Evolutionary conservation across 2,113 vertebrate genomes (phyloP).

Genomic region (Prochilodus magdalenae): DNA sequence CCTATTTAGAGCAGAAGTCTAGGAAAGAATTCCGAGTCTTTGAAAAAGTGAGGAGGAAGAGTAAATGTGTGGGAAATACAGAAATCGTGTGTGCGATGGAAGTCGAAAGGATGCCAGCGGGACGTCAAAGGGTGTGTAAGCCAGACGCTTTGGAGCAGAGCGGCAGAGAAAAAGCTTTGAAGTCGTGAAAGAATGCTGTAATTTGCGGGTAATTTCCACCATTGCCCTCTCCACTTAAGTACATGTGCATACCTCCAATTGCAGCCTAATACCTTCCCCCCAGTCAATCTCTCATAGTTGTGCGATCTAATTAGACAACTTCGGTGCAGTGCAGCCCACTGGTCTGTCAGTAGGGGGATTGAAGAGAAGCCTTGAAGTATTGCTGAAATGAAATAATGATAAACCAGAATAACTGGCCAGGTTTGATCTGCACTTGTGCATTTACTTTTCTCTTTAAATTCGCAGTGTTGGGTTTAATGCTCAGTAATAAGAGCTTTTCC

Average conservation of each 20-base stretch:
- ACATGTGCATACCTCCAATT: constrained; percentile 43
- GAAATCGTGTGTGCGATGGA: constrained; percentile 19
- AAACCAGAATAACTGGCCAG: constrained; percentile 6
- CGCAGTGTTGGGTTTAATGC: not conserved
- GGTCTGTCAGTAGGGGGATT: not conserved
- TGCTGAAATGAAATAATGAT: constrained; percentile 26
- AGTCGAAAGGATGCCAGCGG: not conserved
- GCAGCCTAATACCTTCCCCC: constrained; percentile 22
- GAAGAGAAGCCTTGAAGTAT: not conserved
- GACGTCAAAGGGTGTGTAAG: constrained; percentile 12
- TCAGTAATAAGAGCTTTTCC: not conserved
- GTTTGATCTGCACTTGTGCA: constrained; percentile 4
- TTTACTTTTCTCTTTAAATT: constrained; percentile 27
- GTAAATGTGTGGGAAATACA: constrained; percentile 9
- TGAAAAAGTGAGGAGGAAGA: not conserved
- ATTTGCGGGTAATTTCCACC: constrained; percentile 37
- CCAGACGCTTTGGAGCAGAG: not conserved
- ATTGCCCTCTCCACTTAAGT: constrained; percentile 45
- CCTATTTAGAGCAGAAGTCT: not conserved
- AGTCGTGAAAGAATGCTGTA: constrained; percentile 44
- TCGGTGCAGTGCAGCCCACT: constrained; percentile 15
- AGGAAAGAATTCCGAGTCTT: not conserved
- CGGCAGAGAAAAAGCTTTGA: constrained; percentile 47
- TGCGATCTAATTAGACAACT: constrained; percentile 41
- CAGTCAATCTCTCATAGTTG: constrained; percentile 32